These are phyloP conservation scores for Ectemnius lituratus DNA, from an alignment of 2,888 invertebrate genomes.

Conservation along the genomic window DNA sequence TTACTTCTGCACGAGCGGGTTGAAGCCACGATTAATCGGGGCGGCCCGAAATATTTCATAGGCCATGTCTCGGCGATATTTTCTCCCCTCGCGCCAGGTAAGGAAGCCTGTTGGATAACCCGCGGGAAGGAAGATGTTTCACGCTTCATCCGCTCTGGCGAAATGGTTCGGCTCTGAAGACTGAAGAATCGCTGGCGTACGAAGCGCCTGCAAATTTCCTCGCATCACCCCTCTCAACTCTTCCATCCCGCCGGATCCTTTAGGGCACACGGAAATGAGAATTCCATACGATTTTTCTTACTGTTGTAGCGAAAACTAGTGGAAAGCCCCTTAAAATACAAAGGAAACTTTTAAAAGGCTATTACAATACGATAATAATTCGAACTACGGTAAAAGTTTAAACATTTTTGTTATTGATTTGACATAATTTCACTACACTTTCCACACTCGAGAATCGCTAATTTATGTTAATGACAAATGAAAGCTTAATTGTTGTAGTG, in stretches of 20 bases:
- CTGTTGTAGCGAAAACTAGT: too few species aligned
- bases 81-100: conserved; percentile 22
- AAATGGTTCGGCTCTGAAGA: conserved; percentile 36
- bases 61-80: conserved; percentile 40
- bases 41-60: conserved; percentile 60
- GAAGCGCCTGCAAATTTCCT: conserved; percentile 42
- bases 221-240: background rate
- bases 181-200: conserved; percentile 41
- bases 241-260: background rate
- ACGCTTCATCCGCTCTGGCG: conserved; percentile 53
- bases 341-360: too few species aligned
- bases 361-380: too few species aligned
- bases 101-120: conserved; percentile 22
- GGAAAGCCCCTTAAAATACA: too few species aligned
- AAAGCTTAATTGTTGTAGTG: too few species aligned
- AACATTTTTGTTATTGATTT: too few species aligned
- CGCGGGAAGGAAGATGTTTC: conserved; percentile 53
- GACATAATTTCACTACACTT: too few species aligned
- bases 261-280: background rate
- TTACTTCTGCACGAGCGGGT: conserved; percentile 57
- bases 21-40: conserved; percentile 58
- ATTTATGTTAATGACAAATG: too few species aligned
- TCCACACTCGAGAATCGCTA: too few species aligned
- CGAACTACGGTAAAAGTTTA: too few species aligned
- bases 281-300: too few species aligned